Base-by-base conservation (phyloP, 2,113 vertebrate species). In the Tursiops truncatus region DNA sequence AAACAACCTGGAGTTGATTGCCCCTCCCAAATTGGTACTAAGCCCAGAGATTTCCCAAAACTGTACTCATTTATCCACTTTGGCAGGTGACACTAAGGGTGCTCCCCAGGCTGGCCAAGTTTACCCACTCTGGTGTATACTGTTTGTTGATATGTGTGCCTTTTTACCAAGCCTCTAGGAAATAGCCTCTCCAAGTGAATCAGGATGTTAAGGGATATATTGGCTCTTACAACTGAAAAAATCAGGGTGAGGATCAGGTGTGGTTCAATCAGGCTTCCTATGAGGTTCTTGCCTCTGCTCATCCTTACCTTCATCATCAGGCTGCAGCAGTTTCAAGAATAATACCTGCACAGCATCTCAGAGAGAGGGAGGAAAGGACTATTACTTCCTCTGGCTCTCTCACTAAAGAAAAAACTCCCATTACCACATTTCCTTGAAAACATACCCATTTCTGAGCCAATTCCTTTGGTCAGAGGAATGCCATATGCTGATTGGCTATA, bases 11-110 rank as follows among this genome's bases (percentile, higher is more conserved):
- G 4, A 67, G 38, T 74, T 91, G 44, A 47, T 47, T 47, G 44
- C 44, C 44, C 44, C 70, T 95, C 70, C 56, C n/a, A 91, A 79
- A 63, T 95, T 81, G 81, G 50, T 97, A 36, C 36, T 60, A 88
- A 93, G 71, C 74, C 91, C 92, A 93, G 91, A 94, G 50, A 90
- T 89, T 93, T 95, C 94, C 86, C 71, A 96, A 60, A 96, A 81
- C 79, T 60, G 2, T 89, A 38, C 33, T 94, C 38, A 80, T 41
- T 71, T 91, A 76, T 91, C 33, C 56, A 31, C 25, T 1, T 85
- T 95, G 82, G 60, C 89, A 89, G 71, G 47, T 17, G 7, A 53
- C 25, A 60, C 17, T 53, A n/a, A 91, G 60, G 83, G 50, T 81
- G 56, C 83, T 92, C 83, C n/a, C 33, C 50, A 36, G 36, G 18